phyloP scores from a whole-genome alignment of 2,113 vertebrate genomes.

The Phalacrocorax pelagicus region DNA sequence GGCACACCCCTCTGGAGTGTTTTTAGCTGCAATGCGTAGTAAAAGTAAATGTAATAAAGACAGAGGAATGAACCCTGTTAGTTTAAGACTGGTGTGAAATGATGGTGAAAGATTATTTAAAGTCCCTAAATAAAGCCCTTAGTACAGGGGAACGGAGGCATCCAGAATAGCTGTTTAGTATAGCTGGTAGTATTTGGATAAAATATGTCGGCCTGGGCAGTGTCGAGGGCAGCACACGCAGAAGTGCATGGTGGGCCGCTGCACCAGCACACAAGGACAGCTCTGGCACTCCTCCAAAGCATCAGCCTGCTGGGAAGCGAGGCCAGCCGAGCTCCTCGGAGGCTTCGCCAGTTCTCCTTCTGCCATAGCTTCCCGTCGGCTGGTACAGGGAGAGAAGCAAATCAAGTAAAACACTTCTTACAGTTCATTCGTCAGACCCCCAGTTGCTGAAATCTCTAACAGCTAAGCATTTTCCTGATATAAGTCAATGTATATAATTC shows the following conservation, averaged over 20 bases:
- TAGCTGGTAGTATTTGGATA: neutral
- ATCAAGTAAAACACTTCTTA: neutral
- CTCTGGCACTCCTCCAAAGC: neutral
- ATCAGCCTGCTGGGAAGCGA: neutral
- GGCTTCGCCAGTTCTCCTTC: neutral
- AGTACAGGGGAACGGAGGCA: neutral
- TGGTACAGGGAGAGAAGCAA: neutral
- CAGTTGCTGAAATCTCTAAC: neutral
- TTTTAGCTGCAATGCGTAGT: constrained; percentile 16
- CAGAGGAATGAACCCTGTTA: neutral
- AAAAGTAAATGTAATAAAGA: constrained; percentile 31
- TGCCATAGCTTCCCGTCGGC: neutral
- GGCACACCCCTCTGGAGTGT: constrained; percentile 27
- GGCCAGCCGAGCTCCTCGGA: neutral
- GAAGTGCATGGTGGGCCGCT: accelerated
- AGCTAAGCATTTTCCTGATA: neutral
- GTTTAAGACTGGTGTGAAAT: constrained; percentile 17
- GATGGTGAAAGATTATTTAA: neutral
- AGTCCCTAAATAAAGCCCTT: neutral
- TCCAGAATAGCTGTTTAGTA: neutral
- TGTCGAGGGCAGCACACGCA: neutral
- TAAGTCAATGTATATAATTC: neutral
- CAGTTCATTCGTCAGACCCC: neutral
- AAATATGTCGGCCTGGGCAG: neutral
- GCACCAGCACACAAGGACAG: neutral